Evolutionary conservation across 2,888 invertebrate genomes (phyloP).

Genomic region (Steinernema scapterisci): DNA sequence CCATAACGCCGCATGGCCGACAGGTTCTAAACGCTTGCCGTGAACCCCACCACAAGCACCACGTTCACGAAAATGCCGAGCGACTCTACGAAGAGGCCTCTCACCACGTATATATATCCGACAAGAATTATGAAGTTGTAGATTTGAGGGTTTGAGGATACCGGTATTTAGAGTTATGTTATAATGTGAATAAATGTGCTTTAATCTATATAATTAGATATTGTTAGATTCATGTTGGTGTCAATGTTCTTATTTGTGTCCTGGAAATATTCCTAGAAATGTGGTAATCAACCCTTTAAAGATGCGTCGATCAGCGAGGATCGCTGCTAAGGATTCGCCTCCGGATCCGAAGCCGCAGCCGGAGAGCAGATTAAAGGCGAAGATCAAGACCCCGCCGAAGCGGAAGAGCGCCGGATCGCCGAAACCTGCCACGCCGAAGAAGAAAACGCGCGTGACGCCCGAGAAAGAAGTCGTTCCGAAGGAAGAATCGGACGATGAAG

Average conservation of each 20-base stretch:
- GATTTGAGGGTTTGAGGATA: not conserved
- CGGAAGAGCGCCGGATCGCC: not conserved
- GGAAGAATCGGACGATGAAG: not conserved
- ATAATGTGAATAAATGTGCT: too few species aligned
- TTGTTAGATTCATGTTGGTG: not conserved
- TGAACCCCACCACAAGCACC: not conserved
- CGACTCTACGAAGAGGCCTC: not conserved
- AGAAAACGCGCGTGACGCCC: not conserved
- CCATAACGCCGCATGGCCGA: not conserved
- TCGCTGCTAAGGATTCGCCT: not conserved
- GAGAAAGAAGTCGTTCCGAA: not conserved
- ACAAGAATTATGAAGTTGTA: not conserved
- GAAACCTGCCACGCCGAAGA: not conserved
- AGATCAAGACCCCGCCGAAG: not conserved
- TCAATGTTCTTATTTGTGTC: not conserved
- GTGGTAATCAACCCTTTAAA: not conserved
- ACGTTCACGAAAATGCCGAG: not conserved
- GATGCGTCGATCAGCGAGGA: constrained; percentile 24
- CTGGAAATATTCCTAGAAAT: not conserved
- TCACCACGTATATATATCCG: not conserved
- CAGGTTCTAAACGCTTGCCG: not conserved
- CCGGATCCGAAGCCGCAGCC: not conserved
- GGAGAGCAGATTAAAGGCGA: not conserved
- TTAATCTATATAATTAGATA: too few species aligned
- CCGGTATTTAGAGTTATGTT: not conserved